Base-by-base conservation (phyloP, 1,140 invertebrate genomes). In the Cyphomyrmex costatus region DNA sequence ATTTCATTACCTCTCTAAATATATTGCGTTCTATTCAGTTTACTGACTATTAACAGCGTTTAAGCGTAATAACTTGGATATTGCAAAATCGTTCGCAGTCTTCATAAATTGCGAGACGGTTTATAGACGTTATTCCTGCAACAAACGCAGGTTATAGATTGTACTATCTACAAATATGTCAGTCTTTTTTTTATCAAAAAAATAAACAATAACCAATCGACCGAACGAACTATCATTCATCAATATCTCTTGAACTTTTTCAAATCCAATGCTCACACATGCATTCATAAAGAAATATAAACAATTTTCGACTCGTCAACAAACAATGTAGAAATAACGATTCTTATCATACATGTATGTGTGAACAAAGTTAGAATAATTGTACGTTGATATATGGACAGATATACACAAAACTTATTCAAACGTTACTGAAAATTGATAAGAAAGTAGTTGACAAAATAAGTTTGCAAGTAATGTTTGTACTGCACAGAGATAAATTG, bases 1-100 rank as follows among this genome's bases (percentile, higher is more conserved):
- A 83, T 83, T 83, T 83, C 56, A 73, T 82, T 82, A 82, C 36
- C 19, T 24, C 36, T 2, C 24, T 60, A 66, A 42, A 79, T 83
- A 82, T 61, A 73, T 58, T 74, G 19, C n/a, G 27, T 73, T 74
- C 53, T 49, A 83, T 74, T 76, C 65, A 86, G 36, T 73, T 51
- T 77, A 78, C 68, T 53, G 60, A 71, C 76, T 85, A 91, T 90
- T 84, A 76, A 71, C 36, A 88, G 76, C 58, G 60, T 91, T 90
- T 87, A 89, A 82, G 27, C 70, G 46, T 82, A 76, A 82, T 86
- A 86, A 85, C 46, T 82, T 80, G 73, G 66, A 78, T 91, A 90
- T 87, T 60, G 87, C 42, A 21, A n/a, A 49, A 78, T 30, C 42
- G 19, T 46, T 16, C 3, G 36, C n/a, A 21, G 21, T 56, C 36